phyloP scores from a whole-genome alignment of 2,888 invertebrate species.

The Stomorhina lunata region DNA sequence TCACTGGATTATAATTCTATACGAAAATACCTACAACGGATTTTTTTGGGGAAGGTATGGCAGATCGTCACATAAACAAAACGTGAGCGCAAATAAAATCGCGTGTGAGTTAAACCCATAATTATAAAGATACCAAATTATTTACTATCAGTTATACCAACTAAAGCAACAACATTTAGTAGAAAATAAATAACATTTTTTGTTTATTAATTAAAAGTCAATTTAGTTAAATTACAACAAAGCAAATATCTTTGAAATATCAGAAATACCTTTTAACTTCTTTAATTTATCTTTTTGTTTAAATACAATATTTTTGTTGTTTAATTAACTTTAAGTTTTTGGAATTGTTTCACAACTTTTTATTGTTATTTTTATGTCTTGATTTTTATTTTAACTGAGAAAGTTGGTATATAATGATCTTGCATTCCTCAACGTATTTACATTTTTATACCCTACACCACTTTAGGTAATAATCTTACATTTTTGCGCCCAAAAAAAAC shows the following conservation, averaged over 20 bases:
- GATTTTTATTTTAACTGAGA: conserved; percentile 11
- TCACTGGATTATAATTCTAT: conserved; percentile 14
- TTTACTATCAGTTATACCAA: too few relatives aligned
- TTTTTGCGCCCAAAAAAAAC: too few relatives aligned
- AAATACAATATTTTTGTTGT: not conserved
- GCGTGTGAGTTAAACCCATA: conserved; percentile 51
- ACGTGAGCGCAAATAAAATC: conserved; percentile 55
- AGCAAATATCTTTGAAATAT: not conserved
- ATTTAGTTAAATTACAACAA: not conserved
- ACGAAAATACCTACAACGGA: not conserved
- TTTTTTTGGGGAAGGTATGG: conserved; percentile 43
- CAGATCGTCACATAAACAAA: conserved; percentile 57
- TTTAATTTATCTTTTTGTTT: not conserved
- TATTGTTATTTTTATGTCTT: not conserved
- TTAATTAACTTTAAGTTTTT: not conserved
- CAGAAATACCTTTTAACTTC: not conserved
- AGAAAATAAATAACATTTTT: not conserved
- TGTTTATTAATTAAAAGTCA: conserved; percentile 1
- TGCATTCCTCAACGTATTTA: not conserved
- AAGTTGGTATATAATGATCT: not conserved
- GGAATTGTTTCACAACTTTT: conserved; percentile 4
- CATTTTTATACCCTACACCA: too few relatives aligned
- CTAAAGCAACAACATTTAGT: not conserved
- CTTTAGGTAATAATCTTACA: too few relatives aligned
- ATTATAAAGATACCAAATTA: not conserved